Base-by-base conservation (phyloP, 2,113 vertebrate species). In the Indicator indicator region DNA sequence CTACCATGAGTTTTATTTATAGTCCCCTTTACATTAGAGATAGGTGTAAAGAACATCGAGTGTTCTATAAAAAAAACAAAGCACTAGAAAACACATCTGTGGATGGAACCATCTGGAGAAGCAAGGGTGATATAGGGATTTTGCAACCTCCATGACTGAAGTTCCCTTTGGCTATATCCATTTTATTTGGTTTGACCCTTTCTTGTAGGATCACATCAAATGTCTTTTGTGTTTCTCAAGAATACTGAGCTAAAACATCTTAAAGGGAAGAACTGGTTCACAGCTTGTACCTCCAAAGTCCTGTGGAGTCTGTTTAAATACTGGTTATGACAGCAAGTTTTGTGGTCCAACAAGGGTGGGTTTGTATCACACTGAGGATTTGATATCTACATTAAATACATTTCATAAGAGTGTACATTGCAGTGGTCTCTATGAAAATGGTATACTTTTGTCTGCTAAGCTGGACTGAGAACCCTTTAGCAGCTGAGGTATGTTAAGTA, bases 181-280 rank as follows among this genome's bases (percentile, higher is more conserved):
- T 32, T 76, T 69, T 27, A 10, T 21, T 42, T 12, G 3, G 32
- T 80, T 44, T 76, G 6, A 1, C 0, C 18, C 10, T 52, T 77
- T 67, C 21, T 17, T 50, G 7, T 20, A 33, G 60, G 24, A 20
- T 15, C 12, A 77, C 7, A 52, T 42, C 5, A 36, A 55, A 27
- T 26, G 2, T 14, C 16, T 30, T 76, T 70, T 6, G 4, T 55
- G 4, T 16, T 62, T 62, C 3, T 50, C 2, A 89, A 77, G 82
- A 81, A 68, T 15, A 8, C 12, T 55, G 9, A 20, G 11, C 5
- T 12, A 40, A 50, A 86, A 17, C 3, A 3, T 81, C 11, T 42
- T 52, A 55, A 17, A 0, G 16, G 6, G 18, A 67, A 4, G 77
- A 48, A 4, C 2, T 4, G 12, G 6, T 72, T 76, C 6, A 1